Evolutionary conservation across 1,140 invertebrate genomes (phyloP).

Genomic region (Nasonia longicornis): DNA sequence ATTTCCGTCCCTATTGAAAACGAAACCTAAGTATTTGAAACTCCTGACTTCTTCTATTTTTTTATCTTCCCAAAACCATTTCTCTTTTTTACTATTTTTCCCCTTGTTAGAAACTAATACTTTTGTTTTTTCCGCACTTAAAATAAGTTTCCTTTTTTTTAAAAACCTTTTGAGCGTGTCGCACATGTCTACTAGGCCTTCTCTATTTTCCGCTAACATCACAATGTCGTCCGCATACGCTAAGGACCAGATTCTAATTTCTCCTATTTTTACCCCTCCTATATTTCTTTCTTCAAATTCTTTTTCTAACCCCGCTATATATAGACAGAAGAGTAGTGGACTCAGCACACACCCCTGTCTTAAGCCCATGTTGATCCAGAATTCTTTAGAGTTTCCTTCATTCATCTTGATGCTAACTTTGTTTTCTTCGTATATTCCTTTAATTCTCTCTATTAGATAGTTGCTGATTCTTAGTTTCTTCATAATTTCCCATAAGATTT

Average conservation of each 20-base stretch:
- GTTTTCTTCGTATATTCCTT: neutral
- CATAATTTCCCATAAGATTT: neutral
- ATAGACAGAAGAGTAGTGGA: too few relatives aligned
- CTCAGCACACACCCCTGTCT: too few relatives aligned
- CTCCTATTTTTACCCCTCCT: neutral
- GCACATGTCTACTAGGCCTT: too few relatives aligned
- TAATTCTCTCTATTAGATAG: neutral
- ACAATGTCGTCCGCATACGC: too few relatives aligned
- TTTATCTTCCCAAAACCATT: neutral
- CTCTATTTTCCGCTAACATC: too few relatives aligned
- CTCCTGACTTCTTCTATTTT: conserved; percentile 29
- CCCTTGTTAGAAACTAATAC: neutral
- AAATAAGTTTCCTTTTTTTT: neutral
- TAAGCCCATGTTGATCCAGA: too few relatives aligned
- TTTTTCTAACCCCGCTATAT: neutral
- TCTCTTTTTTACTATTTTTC: neutral
- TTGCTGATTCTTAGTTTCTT: neutral
- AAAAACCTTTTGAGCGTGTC: too few relatives aligned
- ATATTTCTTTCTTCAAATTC: neutral
- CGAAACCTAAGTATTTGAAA: conserved; percentile 36
- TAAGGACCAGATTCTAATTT: too few relatives aligned
- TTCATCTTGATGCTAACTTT: too few relatives aligned
- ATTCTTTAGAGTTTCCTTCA: too few relatives aligned
- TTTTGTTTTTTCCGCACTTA: neutral
- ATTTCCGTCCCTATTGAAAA: too few relatives aligned